Percentiles rank a stretch among this genome's conserved stretches.
Evolutionary conservation across 1,140 invertebrate species (phyloP).

Genomic region (Andrena cerasifolii): DNA sequence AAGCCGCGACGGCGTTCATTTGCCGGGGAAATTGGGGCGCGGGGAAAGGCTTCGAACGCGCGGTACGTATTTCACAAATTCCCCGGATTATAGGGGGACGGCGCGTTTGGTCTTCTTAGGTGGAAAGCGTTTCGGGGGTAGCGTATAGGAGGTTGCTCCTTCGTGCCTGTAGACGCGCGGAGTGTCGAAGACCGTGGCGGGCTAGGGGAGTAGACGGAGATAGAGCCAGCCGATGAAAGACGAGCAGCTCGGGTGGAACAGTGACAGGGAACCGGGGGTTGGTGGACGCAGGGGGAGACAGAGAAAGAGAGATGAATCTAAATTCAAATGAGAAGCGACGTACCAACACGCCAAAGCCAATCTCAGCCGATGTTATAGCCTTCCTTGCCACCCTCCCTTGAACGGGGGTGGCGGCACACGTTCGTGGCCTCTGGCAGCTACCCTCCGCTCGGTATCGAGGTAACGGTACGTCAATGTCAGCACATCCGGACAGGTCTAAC

Average conservation of each 20-base stretch:
- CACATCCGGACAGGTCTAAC: constrained; percentile 52
- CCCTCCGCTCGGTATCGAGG: constrained; percentile 51
- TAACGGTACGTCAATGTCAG: constrained; percentile 68
- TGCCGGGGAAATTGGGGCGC: constrained; percentile 9
- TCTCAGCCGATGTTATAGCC: constrained; percentile 70
- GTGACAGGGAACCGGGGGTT: not conserved
- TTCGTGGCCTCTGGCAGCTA: constrained; percentile 16
- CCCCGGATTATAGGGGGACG: constrained; percentile 2
- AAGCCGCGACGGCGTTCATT: not conserved
- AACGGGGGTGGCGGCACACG: not conserved
- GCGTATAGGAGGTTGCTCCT: not conserved
- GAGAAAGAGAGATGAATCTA: constrained; percentile 72
- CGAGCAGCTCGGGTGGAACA: constrained; percentile 1
- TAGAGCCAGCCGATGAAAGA: constrained; percentile 1
- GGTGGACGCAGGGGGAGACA: not conserved
- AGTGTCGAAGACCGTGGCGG: not conserved
- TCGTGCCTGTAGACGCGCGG: not conserved
- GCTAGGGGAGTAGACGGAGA: not conserved
- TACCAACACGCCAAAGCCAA: constrained; percentile 69
- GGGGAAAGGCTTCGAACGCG: constrained; percentile 4
- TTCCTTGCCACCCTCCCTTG: constrained; percentile 44
- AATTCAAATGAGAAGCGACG: constrained; percentile 77
- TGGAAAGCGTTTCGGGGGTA: constrained; percentile 30
- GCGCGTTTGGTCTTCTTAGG: constrained; percentile 39
- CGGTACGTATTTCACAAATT: constrained; percentile 41